A percentile compares a stretch with the other conserved stretches of the same genome.
These are phyloP conservation scores for Chloropsis cyanopogon DNA, from an alignment of 2,113 vertebrate species.

Conservation along the genomic window DNA sequence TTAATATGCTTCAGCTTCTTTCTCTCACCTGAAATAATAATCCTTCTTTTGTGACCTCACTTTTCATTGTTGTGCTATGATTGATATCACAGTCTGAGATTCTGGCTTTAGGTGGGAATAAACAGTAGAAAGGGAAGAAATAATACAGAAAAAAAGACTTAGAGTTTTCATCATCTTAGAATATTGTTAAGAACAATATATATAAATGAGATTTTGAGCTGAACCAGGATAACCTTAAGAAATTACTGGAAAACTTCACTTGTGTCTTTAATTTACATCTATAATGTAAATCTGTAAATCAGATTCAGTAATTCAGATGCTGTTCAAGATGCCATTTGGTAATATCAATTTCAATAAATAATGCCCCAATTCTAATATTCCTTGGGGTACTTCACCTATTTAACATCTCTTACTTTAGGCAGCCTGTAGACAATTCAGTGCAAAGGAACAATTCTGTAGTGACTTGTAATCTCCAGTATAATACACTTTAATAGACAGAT, in stretches of 20 bases:
- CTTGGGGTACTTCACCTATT: background rate
- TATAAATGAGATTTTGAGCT: background rate
- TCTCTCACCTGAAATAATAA: slow-evolving; percentile 10
- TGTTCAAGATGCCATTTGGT: background rate
- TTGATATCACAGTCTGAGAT: background rate
- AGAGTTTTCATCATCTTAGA: background rate
- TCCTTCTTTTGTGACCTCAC: background rate
- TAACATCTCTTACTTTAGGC: background rate
- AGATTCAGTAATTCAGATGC: background rate
- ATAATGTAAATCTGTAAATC: background rate
- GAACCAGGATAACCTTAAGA: background rate
- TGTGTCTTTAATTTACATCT: background rate
- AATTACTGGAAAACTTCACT: background rate
- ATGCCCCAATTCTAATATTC: background rate
- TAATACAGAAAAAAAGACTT: background rate
- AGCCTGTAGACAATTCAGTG: background rate
- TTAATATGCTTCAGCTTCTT: background rate
- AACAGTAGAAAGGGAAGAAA: background rate
- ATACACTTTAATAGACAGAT: background rate
- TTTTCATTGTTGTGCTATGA: background rate
- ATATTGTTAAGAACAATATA: background rate
- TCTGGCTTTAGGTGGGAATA: slow-evolving; percentile 22
- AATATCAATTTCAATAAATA: background rate
- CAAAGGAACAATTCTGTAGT: background rate
- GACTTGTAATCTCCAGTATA: background rate